Evolutionary conservation across 1,140 invertebrate genomes (phyloP), one percentile per base, ranked within the genome.

Genomic region (Leptinotarsa defecta): DNA sequence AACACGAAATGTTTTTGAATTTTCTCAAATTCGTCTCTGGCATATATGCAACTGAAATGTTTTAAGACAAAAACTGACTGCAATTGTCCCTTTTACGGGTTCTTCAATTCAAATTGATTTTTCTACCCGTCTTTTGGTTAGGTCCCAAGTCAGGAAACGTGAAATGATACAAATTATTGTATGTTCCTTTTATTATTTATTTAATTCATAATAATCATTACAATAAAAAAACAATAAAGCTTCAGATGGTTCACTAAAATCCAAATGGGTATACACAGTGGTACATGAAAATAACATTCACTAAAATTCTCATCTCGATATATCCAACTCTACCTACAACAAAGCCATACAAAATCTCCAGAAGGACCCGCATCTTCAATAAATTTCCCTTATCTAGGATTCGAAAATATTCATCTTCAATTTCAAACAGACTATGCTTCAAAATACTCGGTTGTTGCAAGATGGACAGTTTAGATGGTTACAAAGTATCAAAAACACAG

Each of bases 221-320:
- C 52, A 57, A 57, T 57, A 57, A 57, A 57, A 43, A 57, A 57
- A 57, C 52, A 57, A 57, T 57, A 19, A 57, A 57, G 52, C 52
- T 15, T 57, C 52, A 57, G 52, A 57, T 57, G 52, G 52, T 57
- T 57, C n/a, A 57, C 52, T 17, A 57, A 57, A 57, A 57, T 57
- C 52, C 15, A 57, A 57, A 6, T 57, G n/a, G 52, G 52, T 57
- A 57, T 57, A 57, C 52, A 57, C n/a, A 57, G 13, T 57, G 17
- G 52, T 57, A 57, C 52, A 15, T 17, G 52, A 57, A 57, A 57
- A 57, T 57, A 57, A 57, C 52, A 57, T 57, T 57, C 15, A 57
- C 52, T 57, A 57, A 57, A 57, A 57, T 13, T 15, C n/a, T 57
- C 52, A 57, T 57, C n/a, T 57, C 52, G n/a, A 57, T 57, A 57